Base-by-base conservation (phyloP, 23 tunicate species). In the Trididemnum nubilum region DNA sequence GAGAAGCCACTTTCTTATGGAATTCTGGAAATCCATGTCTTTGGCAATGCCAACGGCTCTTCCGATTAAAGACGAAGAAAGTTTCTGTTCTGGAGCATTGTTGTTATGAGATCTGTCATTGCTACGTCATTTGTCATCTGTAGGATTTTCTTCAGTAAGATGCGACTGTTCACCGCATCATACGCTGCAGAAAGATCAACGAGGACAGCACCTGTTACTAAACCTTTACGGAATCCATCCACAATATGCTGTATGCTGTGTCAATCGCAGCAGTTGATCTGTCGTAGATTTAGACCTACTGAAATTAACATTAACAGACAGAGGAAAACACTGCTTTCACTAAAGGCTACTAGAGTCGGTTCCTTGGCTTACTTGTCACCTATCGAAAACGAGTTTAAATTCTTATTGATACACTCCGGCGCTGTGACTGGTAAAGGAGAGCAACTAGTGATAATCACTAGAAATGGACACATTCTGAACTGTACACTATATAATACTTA, bases 101-200 rank as follows among this genome's bases (percentile, higher is more conserved):
- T 9, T 69, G 9, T 37, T 2, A 33, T 33, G 25, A 69, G 36
- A 15, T n/a, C 21, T 2, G 38, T 24, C 38, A 69, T 9, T 69
- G 37, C 38, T 7, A 7, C 22, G n/a, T 69, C 22, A 2, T 24
- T 33, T 5, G 22, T 32, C 38, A 33, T 32, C 25, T 24, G 5
- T 12, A 4, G 4, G 36, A 69, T 33, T 22, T 33, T 33, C 4
- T 2, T 15, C 37, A 69, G 74, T 12, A 69, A 37, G 38, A 33
- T 2, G 4, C 74, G 36, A 33, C 32, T 36, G 37, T 33, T 33
- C 3, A 69, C 74, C 38, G 74, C 22, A 33, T 69, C 74, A 32
- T 15, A 69, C 19, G 74, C n/a, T 4, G 74, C 37, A 29, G 74
- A 30, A 7, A 69, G 74, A 37, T 33, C 74, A 4, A 69, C 74